A percentile compares a stretch with the other conserved stretches of the same genome.
phyloP scores from a whole-genome alignment of 2,797 vertebrate genomes.

The Thalassophryne amazonica region DNA sequence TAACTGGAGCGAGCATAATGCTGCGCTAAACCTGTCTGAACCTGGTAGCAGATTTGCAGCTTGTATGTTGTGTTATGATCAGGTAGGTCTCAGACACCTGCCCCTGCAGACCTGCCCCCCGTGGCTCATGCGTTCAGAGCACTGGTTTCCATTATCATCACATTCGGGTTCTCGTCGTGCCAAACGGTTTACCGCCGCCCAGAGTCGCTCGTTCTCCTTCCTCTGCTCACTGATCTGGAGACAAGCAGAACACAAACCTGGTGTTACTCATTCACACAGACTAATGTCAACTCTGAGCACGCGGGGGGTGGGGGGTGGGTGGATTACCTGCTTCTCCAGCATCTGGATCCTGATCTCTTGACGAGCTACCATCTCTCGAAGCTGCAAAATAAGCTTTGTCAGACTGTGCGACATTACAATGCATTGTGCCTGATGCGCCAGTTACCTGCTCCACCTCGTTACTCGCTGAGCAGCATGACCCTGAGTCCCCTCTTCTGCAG shows the following conservation, averaged over 20 bases:
- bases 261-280: background rate
- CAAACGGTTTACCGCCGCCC: constrained; percentile 68
- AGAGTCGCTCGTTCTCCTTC: constrained; percentile 77
- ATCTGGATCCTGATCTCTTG: constrained; percentile 76
- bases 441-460: constrained; percentile 81
- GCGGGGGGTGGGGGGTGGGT: background rate
- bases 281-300: background rate
- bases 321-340: constrained; percentile 78
- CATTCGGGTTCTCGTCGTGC: constrained; percentile 29
- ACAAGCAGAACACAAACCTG: background rate
- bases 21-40: no score
- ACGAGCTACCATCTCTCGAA: constrained; percentile 64
- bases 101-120: constrained; percentile 58
- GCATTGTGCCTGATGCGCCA: background rate
- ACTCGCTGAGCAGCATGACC: constrained; percentile 71
- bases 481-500: constrained; percentile 70
- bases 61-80: no score
- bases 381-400: constrained; percentile 54
- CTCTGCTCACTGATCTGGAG: constrained; percentile 73
- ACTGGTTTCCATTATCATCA: constrained; percentile 54
- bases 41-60: no score
- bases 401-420: background rate
- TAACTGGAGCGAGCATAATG: constrained; percentile 12
- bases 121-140: constrained; percentile 27
- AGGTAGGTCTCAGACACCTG: constrained; percentile 54